Percentiles rank a stretch among this genome's conserved stretches.
Conservation (phyloP, 2,113 vertebrate species). For the Solea senegalensis region DNA sequence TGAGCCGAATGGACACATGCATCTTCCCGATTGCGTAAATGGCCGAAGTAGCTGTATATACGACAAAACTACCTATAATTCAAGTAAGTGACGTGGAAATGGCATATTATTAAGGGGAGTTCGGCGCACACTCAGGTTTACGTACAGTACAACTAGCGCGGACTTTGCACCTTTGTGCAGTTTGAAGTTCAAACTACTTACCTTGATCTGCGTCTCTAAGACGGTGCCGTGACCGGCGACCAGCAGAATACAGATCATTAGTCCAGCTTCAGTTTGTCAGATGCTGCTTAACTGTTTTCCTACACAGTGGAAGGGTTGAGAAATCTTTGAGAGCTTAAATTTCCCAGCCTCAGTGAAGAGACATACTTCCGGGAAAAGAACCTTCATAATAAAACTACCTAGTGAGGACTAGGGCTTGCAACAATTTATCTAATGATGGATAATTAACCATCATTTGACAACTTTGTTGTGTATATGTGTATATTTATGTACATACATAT, state of each 20-base stretch:
- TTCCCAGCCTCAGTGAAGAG: neutral
- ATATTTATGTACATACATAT: too few relatives aligned
- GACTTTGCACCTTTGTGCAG: conserved; percentile 52
- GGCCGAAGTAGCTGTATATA: rapidly evolving
- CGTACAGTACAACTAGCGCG: neutral
- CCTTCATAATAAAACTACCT: conserved; percentile 56
- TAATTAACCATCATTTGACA: too few relatives aligned
- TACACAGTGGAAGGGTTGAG: rapidly evolving
- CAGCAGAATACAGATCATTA: conserved; percentile 84
- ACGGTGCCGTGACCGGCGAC: conserved; percentile 85
- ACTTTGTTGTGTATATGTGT: too few relatives aligned
- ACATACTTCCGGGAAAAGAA: conserved; percentile 10
- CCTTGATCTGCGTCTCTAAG: conserved; percentile 84
- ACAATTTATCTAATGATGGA: too few relatives aligned
- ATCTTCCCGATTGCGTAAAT: neutral
- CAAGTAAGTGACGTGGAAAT: neutral
- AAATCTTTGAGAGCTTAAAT: rapidly evolving
- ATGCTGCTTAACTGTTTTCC: too few relatives aligned
- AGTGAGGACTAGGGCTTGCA: neutral
- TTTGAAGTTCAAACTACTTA: conserved; percentile 27
- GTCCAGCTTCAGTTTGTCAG: rapidly evolving
- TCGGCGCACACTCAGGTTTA: neutral
- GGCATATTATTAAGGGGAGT: rapidly evolving
- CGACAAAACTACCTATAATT: too few relatives aligned
- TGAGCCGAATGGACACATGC: neutral